Evolutionary conservation across 1,140 invertebrate species (phyloP).

Genomic region (Saccostrea glomerata): DNA sequence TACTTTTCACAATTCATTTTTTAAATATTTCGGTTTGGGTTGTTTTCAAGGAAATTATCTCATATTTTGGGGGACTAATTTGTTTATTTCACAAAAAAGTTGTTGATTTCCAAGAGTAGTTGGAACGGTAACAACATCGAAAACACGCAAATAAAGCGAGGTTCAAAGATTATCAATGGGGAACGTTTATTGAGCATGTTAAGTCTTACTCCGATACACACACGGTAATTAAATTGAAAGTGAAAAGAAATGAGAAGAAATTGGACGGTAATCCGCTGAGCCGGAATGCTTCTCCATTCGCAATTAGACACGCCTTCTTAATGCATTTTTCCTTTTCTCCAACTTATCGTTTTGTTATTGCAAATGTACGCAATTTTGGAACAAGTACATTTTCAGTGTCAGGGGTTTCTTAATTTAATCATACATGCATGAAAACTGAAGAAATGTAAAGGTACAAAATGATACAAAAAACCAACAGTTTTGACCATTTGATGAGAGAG

Average conservation of each 20-base stretch:
- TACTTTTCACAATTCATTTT: background rate
- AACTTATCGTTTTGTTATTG: background rate
- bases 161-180: slow-evolving; percentile 11
- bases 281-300: background rate
- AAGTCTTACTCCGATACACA: background rate
- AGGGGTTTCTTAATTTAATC: too few species aligned
- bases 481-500: too few species aligned
- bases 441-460: too few species aligned
- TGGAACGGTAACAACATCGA: background rate
- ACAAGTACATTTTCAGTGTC: too few species aligned
- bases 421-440: too few species aligned
- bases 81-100: background rate
- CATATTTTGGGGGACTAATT: background rate
- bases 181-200: slow-evolving; percentile 32
- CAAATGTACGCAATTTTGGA: too few species aligned
- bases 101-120: background rate
- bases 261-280: slow-evolving; percentile 9
- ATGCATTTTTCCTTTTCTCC: background rate
- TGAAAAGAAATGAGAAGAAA: slow-evolving; percentile 1
- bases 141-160: background rate
- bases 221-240: slow-evolving; percentile 35
- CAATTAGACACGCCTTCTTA: slow-evolving; percentile 13
- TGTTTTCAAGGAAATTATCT: background rate
- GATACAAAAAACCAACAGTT: too few species aligned
- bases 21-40: background rate